Percentiles rank a stretch among this genome's conserved stretches.
Evolutionary conservation across 2,113 vertebrate species (phyloP).

Genomic region (Aldabrachelys gigantea): DNA sequence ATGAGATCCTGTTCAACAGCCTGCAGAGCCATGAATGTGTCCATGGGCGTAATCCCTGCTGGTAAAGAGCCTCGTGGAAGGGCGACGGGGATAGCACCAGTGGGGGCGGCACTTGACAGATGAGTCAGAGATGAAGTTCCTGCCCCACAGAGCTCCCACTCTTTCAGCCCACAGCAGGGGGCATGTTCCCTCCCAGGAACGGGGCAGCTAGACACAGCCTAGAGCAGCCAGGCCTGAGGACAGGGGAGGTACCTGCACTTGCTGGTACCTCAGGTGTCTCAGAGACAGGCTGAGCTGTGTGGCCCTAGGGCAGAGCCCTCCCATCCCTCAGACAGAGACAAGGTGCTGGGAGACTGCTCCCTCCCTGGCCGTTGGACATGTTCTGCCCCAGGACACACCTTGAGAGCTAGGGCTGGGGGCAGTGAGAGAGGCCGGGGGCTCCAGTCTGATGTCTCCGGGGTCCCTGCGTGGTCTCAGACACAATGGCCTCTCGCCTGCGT

Average conservation of each 20-base stretch:
- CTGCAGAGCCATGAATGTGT: not conserved
- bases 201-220: not conserved
- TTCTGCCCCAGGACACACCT: not conserved
- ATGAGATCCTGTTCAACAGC: not conserved
- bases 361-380: not conserved
- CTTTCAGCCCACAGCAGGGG: not conserved
- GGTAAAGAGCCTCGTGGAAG: not conserved
- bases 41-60: not conserved
- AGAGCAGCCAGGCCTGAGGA: not conserved
- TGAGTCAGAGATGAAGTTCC: not conserved
- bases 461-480: not conserved
- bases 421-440: not conserved
- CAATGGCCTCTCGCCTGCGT: not conserved
- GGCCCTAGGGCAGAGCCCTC: not conserved
- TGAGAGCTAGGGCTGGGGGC: not conserved
- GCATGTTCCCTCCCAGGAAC: not conserved
- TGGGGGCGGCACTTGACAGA: not conserved
- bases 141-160: not conserved
- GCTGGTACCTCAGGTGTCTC: not conserved
- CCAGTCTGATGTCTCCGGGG: not conserved
- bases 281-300: not conserved
- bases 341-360: not conserved
- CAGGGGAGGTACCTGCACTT: not conserved
- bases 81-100: not conserved
- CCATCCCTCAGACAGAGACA: not conserved